Base-by-base conservation (phyloP, 2,113 vertebrate genomes). In the Pao palembangensis region DNA sequence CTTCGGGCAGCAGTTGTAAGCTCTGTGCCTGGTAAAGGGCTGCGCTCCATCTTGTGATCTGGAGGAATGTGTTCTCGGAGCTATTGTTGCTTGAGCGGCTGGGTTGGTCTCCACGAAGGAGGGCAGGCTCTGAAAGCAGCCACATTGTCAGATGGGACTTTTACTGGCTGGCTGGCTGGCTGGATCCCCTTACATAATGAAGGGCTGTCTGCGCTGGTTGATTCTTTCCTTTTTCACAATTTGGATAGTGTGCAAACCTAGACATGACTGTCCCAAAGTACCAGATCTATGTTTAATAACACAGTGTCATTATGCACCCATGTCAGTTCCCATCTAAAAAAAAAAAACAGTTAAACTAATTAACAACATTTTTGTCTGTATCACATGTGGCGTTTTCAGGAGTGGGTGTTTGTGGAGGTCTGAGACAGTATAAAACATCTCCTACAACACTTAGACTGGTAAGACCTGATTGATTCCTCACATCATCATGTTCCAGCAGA, bases 381-480 rank as follows among this genome's bases (percentile, higher is more conserved):
- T 90, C 83, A 88, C 75, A 78, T 90, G 87, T 90, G 82, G 87
- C 75, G 77, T 88, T 91, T 89, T 62, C 88, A 91, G 88, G 90
- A 83, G 49, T 78, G 87, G 61, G 75, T 89, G 84, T 91, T 49
- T 86, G 73, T 86, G 89, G 89, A 90, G 86, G 69, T 88, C 89
- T 89, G 90, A 92, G 90, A 90, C 92, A 85, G 83, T 90, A 92
- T 88, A 90, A 92, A 92, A 91, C 93, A 89, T 91, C 93, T 88
- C 89, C 92, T 86, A 86, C 93, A 83, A 83, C 92, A 86, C 83
- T 90, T 81, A 84, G 54, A 60, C 91, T 88, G 94, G 94, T 95
- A 96, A 96, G 94, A 89, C 71, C 90, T 90, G 93, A 89, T 85
- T 87, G 85, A 88, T 93, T 93, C 91, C 86, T 93, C 90, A 91